Percentiles rank a stretch among this genome's conserved stretches.
phyloP scores from a whole-genome alignment of 2,797 vertebrate species.

The Vipera latastei region DNA sequence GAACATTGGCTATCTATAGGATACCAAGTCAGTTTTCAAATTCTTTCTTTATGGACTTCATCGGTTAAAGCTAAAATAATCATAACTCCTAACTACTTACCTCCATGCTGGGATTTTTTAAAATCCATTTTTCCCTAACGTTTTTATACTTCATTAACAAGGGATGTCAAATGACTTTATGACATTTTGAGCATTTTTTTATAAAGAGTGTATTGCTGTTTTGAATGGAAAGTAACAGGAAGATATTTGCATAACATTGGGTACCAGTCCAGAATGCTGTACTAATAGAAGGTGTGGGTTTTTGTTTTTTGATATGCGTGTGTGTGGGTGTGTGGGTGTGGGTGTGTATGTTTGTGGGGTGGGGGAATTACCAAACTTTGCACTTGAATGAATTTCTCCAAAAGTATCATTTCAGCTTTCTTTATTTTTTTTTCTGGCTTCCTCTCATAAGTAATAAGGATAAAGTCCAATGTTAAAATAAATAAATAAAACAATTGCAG shows the following conservation, averaged over 20 bases:
- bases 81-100: not conserved
- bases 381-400: not conserved
- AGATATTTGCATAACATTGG: not conserved
- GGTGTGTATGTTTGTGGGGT: too few species aligned
- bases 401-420: not conserved
- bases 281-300: not conserved
- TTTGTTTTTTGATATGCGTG: too few species aligned
- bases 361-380: not conserved
- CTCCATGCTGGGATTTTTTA: not conserved
- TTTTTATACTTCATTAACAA: conserved; percentile 1
- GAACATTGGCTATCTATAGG: not conserved
- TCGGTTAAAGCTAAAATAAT: not conserved
- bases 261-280: not conserved
- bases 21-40: not conserved
- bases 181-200: not conserved
- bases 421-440: not conserved
- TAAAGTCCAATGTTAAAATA: not conserved
- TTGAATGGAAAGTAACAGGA: not conserved
- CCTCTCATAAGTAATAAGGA: not conserved
- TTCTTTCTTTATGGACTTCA: not conserved
- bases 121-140: not conserved
- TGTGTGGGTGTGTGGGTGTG: too few species aligned
- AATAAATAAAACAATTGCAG: not conserved
- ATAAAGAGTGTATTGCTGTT: not conserved
- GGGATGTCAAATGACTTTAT: not conserved